phyloP scores from a whole-genome alignment of 2,797 vertebrate genomes.

The Antrozous pallidus region DNA sequence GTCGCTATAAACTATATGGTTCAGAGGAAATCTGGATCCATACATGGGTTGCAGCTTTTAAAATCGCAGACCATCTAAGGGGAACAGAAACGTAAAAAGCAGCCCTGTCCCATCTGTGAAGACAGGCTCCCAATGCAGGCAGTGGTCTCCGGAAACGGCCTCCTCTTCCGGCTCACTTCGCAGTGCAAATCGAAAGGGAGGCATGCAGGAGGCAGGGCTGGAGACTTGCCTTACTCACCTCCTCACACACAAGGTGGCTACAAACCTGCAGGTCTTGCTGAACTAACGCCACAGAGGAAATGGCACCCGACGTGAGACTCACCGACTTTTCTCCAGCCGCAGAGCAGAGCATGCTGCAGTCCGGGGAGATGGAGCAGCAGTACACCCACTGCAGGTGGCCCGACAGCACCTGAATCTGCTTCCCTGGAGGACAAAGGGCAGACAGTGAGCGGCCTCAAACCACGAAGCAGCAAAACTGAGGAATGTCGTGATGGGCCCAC shows the following conservation, averaged over 20 bases:
- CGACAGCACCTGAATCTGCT: constrained; percentile 89
- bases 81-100: background rate
- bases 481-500: too few species aligned
- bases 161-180: background rate
- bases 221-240: background rate
- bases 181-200: background rate
- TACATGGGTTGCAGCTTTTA: background rate
- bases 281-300: background rate
- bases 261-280: background rate
- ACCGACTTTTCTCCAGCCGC: constrained; percentile 92
- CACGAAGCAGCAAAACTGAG: background rate
- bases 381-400: constrained; percentile 96
- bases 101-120: background rate
- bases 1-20: background rate
- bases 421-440: constrained; percentile 79
- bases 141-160: background rate
- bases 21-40: background rate
- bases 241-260: background rate
- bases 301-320: constrained; percentile 64
- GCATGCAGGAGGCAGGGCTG: background rate
- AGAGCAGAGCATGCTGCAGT: constrained; percentile 95
- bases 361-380: constrained; percentile 92
- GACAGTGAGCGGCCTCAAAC: background rate
- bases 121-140: background rate
- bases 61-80: background rate